phyloP scores from a whole-genome alignment of 2,797 vertebrate genomes.

The Menidia menidia region DNA sequence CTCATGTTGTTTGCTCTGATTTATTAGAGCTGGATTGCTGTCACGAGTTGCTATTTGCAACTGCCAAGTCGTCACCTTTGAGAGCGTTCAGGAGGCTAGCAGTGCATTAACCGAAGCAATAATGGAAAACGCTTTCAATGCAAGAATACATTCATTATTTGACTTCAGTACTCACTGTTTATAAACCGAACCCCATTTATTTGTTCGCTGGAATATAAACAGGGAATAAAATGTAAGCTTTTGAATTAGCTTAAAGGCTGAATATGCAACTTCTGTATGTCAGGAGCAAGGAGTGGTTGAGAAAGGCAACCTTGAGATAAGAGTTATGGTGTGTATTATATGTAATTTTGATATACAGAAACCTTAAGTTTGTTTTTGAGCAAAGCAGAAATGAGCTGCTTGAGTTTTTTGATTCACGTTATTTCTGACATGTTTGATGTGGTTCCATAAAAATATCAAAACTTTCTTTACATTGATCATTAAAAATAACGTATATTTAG shows the following conservation, averaged over 20 bases:
- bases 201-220: constrained; percentile 24
- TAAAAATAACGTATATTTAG: no score
- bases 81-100: constrained; percentile 40
- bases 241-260: constrained; percentile 17
- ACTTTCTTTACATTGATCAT: background rate
- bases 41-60: constrained; percentile 62
- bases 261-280: constrained; percentile 2
- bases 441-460: background rate
- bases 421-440: background rate
- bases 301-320: constrained; percentile 30
- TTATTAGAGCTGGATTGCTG: constrained; percentile 47
- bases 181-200: constrained; percentile 29
- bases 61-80: constrained; percentile 57
- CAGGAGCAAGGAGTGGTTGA: background rate
- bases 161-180: background rate
- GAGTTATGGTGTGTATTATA: background rate
- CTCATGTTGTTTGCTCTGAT: constrained; percentile 51
- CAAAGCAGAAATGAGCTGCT: background rate
- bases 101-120: constrained; percentile 42
- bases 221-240: constrained; percentile 11
- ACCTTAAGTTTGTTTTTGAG: constrained; percentile 4
- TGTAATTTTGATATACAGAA: constrained; percentile 18
- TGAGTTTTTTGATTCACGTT: background rate
- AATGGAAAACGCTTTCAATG: constrained; percentile 41
- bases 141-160: constrained; percentile 32